Evolutionary conservation across 2,797 vertebrate genomes (phyloP).

Genomic region (Salmo trutta): DNA sequence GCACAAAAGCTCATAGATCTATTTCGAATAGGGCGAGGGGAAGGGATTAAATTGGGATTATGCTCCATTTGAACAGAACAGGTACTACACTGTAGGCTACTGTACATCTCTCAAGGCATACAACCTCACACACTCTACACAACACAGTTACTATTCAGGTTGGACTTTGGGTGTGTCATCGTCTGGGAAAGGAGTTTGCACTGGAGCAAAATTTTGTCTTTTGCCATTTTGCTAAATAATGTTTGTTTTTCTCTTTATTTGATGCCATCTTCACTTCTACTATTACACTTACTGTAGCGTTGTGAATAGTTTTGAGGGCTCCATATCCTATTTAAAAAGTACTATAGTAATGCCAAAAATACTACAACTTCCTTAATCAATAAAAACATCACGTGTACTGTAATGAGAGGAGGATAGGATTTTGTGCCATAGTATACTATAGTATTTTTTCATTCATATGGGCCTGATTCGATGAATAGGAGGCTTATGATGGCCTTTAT

Average conservation of each 20-base stretch:
- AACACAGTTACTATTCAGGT: constrained; percentile 12
- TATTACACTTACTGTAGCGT: constrained; percentile 35
- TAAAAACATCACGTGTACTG: constrained; percentile 55
- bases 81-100: not conserved
- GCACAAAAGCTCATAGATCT: not conserved
- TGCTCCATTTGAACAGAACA: not conserved
- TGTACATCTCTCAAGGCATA: not conserved
- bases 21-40: not conserved
- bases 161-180: not conserved
- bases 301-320: constrained; percentile 50
- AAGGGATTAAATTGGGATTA: not conserved
- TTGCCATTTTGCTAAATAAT: constrained; percentile 36
- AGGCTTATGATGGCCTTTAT: constrained; percentile 59
- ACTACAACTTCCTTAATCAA: constrained; percentile 60
- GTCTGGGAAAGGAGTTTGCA: constrained; percentile 55
- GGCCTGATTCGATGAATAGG: constrained; percentile 39
- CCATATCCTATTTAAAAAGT: constrained; percentile 56
- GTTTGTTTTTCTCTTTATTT: constrained; percentile 29
- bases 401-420: constrained; percentile 66
- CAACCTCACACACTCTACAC: not conserved
- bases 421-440: constrained; percentile 77
- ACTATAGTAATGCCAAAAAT: constrained; percentile 70
- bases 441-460: constrained; percentile 65
- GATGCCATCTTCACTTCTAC: constrained; percentile 24
- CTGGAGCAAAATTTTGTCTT: constrained; percentile 76